phyloP scores from a whole-genome alignment of 1,140 invertebrate species.

The Eumeta japonica region DNA sequence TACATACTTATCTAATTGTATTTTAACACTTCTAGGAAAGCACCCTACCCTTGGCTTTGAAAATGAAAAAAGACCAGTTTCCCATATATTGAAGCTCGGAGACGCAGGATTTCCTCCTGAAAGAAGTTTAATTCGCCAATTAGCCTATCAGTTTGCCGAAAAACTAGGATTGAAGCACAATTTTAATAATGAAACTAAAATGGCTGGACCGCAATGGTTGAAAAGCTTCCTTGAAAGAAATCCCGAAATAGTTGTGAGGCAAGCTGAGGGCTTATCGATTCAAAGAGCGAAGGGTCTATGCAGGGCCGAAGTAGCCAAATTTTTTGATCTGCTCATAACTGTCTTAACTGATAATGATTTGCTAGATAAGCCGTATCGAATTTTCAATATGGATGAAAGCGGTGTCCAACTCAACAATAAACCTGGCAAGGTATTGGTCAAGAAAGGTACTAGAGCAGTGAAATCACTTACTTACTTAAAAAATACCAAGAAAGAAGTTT shows the following conservation, averaged over 20 bases:
- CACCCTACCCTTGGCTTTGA: no score
- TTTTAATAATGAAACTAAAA: conserved; percentile 27
- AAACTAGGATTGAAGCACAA: conserved; percentile 22
- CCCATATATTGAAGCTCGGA: conserved; percentile 26
- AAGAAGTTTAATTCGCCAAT: conserved; percentile 16
- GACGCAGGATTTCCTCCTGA: no score
- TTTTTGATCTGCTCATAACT: conserved; percentile 24
- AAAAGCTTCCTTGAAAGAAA: conserved; percentile 30
- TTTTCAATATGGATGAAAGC: conserved; percentile 46
- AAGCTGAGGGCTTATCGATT: conserved; percentile 37
- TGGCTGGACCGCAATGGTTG: conserved; percentile 27
- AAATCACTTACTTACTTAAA: no score
- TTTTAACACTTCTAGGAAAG: conserved; percentile 18
- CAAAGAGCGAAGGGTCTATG: conserved; percentile 24
- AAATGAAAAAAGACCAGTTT: conserved; percentile 27
- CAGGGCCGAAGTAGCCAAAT: conserved; percentile 24
- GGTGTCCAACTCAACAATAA: conserved; percentile 43
- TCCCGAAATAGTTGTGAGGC: conserved; percentile 22
- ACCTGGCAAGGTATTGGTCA: no score
- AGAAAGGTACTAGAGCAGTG: no score
- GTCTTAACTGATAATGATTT: no score
- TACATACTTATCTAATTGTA: conserved; percentile 6
- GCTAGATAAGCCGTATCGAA: conserved; percentile 28
- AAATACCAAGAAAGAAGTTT: no score
- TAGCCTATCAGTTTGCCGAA: no score